phyloP scores from a whole-genome alignment of 2,888 invertebrate genomes.

The Acronicta leporina region DNA sequence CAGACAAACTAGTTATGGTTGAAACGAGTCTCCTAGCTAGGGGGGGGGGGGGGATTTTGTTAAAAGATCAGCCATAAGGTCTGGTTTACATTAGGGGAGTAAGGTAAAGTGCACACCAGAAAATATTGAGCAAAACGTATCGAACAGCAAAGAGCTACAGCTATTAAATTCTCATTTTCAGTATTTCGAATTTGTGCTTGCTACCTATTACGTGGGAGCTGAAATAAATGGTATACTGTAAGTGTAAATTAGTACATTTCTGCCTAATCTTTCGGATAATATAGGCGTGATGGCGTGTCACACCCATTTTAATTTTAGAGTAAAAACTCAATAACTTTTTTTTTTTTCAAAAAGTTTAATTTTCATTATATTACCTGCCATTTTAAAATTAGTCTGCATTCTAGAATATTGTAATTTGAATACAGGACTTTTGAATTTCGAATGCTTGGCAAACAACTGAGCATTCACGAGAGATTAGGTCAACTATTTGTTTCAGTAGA shows the following conservation, averaged over 20 bases:
- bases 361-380: no score
- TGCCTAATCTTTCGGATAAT: no score
- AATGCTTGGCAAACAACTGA: neutral
- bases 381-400: neutral
- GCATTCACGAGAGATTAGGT: slow-evolving; percentile 7
- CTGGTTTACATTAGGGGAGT: slow-evolving; percentile 24
- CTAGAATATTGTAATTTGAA: neutral
- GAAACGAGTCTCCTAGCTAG: slow-evolving; percentile 22
- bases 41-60: slow-evolving; percentile 26
- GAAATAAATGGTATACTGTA: no score
- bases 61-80: slow-evolving; percentile 44
- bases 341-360: no score
- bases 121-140: neutral
- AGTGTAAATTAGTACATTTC: no score
- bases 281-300: no score
- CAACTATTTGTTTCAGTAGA: slow-evolving; percentile 20
- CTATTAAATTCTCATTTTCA: no score
- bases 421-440: neutral
- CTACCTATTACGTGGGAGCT: no score
- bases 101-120: slow-evolving; percentile 10
- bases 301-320: no score
- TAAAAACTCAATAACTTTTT: no score
- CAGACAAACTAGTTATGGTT: slow-evolving; percentile 42
- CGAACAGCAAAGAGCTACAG: no score
- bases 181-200: no score